phyloP scores from a whole-genome alignment of 2,113 vertebrate species.

The Accipiter virgatus region DNA sequence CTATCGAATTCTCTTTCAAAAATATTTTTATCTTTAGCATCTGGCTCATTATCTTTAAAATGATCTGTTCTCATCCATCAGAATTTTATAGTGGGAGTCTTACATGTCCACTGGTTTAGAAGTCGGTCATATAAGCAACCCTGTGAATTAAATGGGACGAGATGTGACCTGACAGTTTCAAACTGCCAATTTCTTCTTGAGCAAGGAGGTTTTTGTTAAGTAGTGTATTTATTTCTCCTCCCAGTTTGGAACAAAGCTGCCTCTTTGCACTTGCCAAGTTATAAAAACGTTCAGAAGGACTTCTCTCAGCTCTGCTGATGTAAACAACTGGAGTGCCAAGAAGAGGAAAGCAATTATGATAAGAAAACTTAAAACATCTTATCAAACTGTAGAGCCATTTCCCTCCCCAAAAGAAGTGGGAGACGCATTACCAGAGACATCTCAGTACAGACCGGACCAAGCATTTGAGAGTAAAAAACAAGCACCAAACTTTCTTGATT shows the following conservation, averaged over 20 bases:
- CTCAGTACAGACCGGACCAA: neutral
- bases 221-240: neutral
- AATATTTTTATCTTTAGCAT: neutral
- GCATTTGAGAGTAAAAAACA: neutral
- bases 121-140: neutral
- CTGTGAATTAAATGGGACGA: neutral
- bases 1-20: neutral
- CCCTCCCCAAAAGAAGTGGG: neutral
- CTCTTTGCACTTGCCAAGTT: neutral
- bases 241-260: neutral
- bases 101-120: neutral
- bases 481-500: neutral
- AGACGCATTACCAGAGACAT: neutral
- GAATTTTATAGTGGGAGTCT: neutral
- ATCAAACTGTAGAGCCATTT: neutral
- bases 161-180: neutral
- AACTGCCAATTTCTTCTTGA: neutral
- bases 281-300: neutral
- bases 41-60: neutral
- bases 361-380: neutral
- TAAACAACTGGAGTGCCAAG: neutral
- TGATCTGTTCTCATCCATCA: neutral
- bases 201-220: neutral
- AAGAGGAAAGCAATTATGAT: neutral
- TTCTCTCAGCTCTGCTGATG: neutral